Conservation (phyloP, 2,888 invertebrate species). For the Lycocerus yunnanus region DNA sequence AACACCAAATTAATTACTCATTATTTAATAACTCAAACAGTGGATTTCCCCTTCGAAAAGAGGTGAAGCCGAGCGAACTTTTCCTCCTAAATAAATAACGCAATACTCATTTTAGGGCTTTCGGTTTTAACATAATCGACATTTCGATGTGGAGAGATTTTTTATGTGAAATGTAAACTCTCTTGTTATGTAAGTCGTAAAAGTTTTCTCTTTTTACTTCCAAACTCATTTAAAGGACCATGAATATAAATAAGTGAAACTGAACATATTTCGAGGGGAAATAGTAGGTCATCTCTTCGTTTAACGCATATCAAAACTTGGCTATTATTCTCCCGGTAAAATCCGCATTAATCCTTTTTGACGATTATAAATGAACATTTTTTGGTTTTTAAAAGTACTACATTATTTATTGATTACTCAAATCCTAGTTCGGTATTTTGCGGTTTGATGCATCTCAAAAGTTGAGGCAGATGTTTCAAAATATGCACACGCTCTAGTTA, state of each 20-base stretch:
- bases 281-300: constrained; percentile 13
- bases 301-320: background rate
- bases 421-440: background rate
- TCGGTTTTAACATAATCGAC: background rate
- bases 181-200: background rate
- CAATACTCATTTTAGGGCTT: background rate
- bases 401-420: background rate
- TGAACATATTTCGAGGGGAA: constrained; percentile 21
- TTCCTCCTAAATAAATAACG: background rate
- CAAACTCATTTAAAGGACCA: constrained; percentile 15
- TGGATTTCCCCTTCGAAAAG: background rate
- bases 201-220: constrained; percentile 10
- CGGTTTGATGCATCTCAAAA: background rate
- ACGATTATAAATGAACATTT: background rate
- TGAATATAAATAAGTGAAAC: constrained; percentile 25
- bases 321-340: background rate
- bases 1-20: background rate
- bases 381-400: background rate
- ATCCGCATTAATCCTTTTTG: background rate
- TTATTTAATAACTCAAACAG: background rate
- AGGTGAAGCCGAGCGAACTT: background rate
- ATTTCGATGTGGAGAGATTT: background rate
- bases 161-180: constrained; percentile 1
- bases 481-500: constrained; percentile 1
- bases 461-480: background rate